Conservation (phyloP, 2,888 invertebrate genomes). For the Eledone cirrhosa region DNA sequence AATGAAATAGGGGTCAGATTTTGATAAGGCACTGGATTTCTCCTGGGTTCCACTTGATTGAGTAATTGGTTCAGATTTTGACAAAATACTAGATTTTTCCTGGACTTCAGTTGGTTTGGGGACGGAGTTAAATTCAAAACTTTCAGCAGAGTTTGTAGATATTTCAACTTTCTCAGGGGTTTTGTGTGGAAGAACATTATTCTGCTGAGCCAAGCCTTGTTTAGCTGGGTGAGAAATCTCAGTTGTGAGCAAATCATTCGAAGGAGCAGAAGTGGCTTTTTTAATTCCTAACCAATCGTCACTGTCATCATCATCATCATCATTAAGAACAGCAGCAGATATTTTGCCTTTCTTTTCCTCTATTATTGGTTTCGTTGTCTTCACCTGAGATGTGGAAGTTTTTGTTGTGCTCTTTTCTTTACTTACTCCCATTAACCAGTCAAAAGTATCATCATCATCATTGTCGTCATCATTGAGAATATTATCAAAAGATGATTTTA, state of each 20-base stretch:
- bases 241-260: constrained; percentile 25
- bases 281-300: constrained; percentile 74
- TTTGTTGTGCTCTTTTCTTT: not conserved
- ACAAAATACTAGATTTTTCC: no score
- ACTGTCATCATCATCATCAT: constrained; percentile 56
- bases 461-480: constrained; percentile 32
- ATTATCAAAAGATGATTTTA: not conserved
- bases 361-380: constrained; percentile 24
- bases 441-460: constrained; percentile 33
- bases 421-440: not conserved
- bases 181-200: constrained; percentile 12
- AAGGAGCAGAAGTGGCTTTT: constrained; percentile 74
- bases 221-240: constrained; percentile 14
- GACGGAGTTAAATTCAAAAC: no score
- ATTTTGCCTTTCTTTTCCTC: constrained; percentile 23
- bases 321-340: not conserved
- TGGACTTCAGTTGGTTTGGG: no score
- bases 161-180: not conserved
- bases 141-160: no score
- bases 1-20: no score
- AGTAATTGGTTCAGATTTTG: no score
- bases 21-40: no score
- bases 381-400: not conserved
- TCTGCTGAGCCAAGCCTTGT: not conserved
- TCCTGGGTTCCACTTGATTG: no score